A percentile compares a stretch with the other conserved stretches of the same genome.
These are phyloP conservation scores for Heteractis magnifica DNA, from an alignment of 92 coral and sea anemone species.

Conservation along the genomic window DNA sequence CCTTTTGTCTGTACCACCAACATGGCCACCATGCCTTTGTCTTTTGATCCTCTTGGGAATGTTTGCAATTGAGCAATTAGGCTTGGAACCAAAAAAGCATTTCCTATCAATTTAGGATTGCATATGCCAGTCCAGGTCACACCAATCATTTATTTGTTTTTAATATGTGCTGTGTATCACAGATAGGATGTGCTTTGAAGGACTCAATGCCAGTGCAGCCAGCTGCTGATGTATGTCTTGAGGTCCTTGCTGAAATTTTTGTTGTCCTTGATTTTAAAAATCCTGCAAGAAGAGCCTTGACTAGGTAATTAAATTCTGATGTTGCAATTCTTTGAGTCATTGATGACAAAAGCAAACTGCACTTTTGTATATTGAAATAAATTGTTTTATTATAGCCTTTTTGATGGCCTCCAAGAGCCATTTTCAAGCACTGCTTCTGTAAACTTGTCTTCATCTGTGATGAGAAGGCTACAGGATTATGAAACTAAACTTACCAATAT, in stretches of 20 bases:
- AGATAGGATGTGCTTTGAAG: constrained; percentile 45
- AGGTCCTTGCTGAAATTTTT: constrained; percentile 71
- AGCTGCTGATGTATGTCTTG: constrained; percentile 37
- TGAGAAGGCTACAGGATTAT: constrained; percentile 3
- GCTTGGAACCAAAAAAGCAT: background rate
- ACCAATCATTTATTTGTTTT: background rate
- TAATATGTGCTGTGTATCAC: background rate
- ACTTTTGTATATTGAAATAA: background rate
- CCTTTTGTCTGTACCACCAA: no score
- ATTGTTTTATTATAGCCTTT: constrained; percentile 26
- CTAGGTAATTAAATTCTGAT: constrained; percentile 52
- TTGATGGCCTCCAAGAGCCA: constrained; percentile 39
- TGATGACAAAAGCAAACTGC: background rate
- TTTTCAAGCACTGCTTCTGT: background rate
- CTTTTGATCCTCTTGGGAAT: no score
- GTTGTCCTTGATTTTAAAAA: constrained; percentile 67
- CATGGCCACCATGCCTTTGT: no score
- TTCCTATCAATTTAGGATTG: no score
- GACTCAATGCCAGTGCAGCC: background rate
- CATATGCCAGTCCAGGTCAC: no score
- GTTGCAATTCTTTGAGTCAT: background rate
- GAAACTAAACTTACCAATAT: background rate
- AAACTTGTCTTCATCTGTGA: constrained; percentile 19
- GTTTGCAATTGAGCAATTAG: no score
- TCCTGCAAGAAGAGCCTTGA: constrained; percentile 76